phyloP scores from a whole-genome alignment of 2,113 vertebrate genomes.

The Callocephalon fimbriatum region DNA sequence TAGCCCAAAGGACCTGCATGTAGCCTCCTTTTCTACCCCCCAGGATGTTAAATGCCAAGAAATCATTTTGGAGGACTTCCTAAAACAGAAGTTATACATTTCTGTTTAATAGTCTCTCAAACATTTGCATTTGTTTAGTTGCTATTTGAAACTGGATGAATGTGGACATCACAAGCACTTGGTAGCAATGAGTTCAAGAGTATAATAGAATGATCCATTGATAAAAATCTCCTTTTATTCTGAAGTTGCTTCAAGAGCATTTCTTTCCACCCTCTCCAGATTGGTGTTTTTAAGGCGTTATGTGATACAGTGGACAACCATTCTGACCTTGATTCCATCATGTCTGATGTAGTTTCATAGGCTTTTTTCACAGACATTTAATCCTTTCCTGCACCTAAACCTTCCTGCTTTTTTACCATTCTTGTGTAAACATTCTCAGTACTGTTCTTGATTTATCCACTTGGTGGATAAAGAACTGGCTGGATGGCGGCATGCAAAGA shows the following conservation, averaged over 20 bases:
- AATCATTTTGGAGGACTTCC: neutral
- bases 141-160: neutral
- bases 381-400: neutral
- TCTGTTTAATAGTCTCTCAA: neutral
- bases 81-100: neutral
- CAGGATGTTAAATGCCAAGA: neutral
- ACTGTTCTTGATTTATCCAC: neutral
- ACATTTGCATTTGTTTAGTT: neutral
- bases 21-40: neutral
- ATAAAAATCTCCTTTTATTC: neutral
- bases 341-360: neutral
- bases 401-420: neutral
- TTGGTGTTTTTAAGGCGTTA: neutral
- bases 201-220: too few species aligned
- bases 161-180: accelerated
- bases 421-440: neutral
- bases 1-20: neutral
- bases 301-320: neutral
- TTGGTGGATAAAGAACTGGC: too few species aligned
- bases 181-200: neutral
- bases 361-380: neutral
- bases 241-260: neutral
- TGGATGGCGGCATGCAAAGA: too few species aligned
- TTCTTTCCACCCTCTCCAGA: neutral
- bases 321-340: neutral